phyloP scores from a whole-genome alignment of 2,113 vertebrate genomes.

The Vimba vimba region DNA sequence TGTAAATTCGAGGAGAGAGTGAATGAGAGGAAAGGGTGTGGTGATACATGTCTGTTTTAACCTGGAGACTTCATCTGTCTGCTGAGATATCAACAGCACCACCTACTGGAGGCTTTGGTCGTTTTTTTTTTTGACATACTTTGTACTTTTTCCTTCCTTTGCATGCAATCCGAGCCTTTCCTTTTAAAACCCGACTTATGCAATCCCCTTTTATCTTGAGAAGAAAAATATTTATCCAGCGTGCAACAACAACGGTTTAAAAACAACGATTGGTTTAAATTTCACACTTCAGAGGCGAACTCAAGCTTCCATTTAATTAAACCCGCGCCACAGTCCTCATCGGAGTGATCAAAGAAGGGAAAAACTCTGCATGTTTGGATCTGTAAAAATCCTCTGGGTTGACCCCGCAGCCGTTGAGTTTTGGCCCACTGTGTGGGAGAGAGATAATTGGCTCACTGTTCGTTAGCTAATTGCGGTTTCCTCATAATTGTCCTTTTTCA shows the following conservation, averaged over 20 bases:
- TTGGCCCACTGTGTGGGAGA: slow-evolving; percentile 25
- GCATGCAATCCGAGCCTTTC: neutral
- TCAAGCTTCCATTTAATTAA: slow-evolving; percentile 48
- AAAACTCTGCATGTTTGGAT: neutral
- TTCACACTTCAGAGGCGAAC: slow-evolving; percentile 33
- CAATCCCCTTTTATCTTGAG: slow-evolving; percentile 40
- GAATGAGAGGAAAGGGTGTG: slow-evolving; percentile 21
- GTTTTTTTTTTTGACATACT: neutral
- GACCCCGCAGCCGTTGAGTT: slow-evolving; percentile 33
- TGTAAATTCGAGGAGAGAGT: slow-evolving; percentile 1
- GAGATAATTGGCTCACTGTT: slow-evolving; percentile 34
- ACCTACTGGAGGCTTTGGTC: slow-evolving; percentile 5
- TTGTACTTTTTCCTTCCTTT: neutral
- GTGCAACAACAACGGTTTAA: slow-evolving; percentile 8
- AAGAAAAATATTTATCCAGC: slow-evolving; percentile 42
- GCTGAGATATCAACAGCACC: slow-evolving; percentile 35
- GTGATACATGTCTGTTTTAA: slow-evolving; percentile 23
- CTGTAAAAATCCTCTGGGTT: slow-evolving; percentile 24
- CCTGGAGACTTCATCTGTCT: neutral
- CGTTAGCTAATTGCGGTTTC: slow-evolving; percentile 49
- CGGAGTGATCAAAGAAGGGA: neutral
- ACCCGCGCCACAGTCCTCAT: neutral
- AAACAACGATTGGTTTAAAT: slow-evolving; percentile 43
- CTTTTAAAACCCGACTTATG: neutral
- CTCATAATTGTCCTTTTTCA: slow-evolving; percentile 42